Conservation (phyloP, 2,113 vertebrate genomes). For the Cisticola juncidis region DNA sequence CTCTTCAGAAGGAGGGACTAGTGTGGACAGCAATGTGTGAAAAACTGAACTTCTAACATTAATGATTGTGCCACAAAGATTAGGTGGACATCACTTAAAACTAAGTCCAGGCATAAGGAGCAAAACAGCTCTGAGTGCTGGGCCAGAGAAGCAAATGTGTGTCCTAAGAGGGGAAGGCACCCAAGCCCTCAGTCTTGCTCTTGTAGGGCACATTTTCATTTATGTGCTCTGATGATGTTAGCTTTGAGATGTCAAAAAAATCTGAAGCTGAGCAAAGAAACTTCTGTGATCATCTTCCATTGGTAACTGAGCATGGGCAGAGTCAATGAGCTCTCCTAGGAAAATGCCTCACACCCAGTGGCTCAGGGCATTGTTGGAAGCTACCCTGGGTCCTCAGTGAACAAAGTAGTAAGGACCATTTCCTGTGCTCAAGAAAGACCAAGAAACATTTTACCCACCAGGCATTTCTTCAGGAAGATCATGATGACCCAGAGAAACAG, state of each 20-base stretch:
- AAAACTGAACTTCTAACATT: fast-evolving
- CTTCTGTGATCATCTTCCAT: background rate
- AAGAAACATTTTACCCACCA: background rate
- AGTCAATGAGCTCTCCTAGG: background rate
- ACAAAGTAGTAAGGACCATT: background rate
- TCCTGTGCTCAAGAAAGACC: background rate
- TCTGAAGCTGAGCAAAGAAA: background rate
- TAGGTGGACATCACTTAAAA: background rate
- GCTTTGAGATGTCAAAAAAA: background rate
- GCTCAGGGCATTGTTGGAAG: background rate
- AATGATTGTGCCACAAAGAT: background rate
- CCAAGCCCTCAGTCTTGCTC: background rate
- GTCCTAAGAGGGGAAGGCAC: background rate
- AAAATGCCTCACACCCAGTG: background rate
- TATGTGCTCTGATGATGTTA: background rate
- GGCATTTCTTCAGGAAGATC: background rate
- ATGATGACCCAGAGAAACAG: background rate
- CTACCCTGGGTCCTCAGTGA: background rate
- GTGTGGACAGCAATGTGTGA: background rate
- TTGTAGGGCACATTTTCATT: background rate
- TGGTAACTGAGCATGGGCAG: fast-evolving
- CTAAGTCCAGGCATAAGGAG: background rate
- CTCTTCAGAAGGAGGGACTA: background rate
- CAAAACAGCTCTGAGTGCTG: background rate
- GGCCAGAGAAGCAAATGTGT: background rate